Evolutionary conservation across 2,797 vertebrate genomes (phyloP).

Genomic region (Helarctos malayanus): DNA sequence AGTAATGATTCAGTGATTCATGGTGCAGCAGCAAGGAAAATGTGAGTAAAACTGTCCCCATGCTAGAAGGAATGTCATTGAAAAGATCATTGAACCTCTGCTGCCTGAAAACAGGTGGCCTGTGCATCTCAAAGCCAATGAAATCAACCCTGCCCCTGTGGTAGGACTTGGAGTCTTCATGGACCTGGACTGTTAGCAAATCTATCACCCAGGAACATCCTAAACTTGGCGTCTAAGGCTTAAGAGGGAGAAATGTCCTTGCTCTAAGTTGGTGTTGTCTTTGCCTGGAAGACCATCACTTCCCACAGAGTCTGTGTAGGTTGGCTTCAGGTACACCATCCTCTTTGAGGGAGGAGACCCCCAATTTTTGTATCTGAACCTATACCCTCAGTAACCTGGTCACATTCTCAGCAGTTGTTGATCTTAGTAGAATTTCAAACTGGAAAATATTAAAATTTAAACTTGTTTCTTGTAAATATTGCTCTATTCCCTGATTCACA

Average conservation of each 20-base stretch:
- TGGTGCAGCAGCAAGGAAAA: neutral
- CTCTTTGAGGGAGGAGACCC: neutral
- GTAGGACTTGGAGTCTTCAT: neutral
- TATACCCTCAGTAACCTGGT: neutral
- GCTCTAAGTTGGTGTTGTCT: neutral
- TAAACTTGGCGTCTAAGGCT: neutral
- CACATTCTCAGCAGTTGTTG: neutral
- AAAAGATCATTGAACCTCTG: neutral
- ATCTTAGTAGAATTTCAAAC: neutral
- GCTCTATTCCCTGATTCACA: neutral
- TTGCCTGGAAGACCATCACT: neutral
- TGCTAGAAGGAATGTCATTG: neutral
- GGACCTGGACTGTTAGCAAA: neutral
- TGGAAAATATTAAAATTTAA: neutral
- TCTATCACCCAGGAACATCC: neutral
- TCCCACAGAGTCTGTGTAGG: neutral
- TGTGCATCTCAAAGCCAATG: neutral
- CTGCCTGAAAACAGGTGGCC: neutral
- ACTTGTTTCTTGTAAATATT: neutral
- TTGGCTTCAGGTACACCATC: neutral
- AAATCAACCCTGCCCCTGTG: neutral
- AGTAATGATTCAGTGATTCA: neutral
- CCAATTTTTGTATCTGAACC: neutral
- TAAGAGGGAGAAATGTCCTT: neutral
- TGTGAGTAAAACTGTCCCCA: neutral